Evolutionary conservation across 2,113 vertebrate genomes (phyloP), one percentile per base, ranked within the genome.

Genomic region (Pomatorhinus ruficollis): DNA sequence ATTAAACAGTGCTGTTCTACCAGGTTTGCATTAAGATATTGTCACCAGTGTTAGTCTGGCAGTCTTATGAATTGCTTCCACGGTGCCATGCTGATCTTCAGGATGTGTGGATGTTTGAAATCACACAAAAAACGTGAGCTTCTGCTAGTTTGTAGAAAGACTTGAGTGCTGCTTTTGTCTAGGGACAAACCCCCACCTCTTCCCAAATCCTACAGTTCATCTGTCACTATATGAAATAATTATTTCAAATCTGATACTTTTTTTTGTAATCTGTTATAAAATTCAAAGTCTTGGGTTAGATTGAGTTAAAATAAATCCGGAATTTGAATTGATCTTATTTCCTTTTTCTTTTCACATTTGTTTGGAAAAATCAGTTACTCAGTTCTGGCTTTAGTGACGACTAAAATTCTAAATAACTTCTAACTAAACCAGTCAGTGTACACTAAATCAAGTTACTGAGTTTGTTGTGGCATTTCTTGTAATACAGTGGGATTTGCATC

Each of bases 171-270:
- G 11, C 12, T 21, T 24, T 83, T 89, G 20, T 31, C 42, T 72
- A 53, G n/a, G 18, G 15, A 78, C 11, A 42, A 33, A 66, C 17
- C 1, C 7, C 1, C 8, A 56, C 2, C 2, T 59, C 10, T 17
- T 57, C 42, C 31, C 31, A 80, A 85, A 59, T 63, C 6, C 9
- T 53, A 19, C n/a, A 20, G 5, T 49, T 83, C 2, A 8, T 40
- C 25, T 69, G 21, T 30, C 28, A 33, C 10, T 65, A 40, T 85
- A 45, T 45, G 6, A 88, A 88, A 52, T 57, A 64, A 18, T 65
- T 77, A 9, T 8, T 53, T 80, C 4, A 56, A 64, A 20, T 28
- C 8, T 23, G 28, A 23, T 64, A 19, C 4, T 10, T 52, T 30
- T 71, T 39, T 37, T 49, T 53, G 19, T 28, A 44, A 28, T 69